Evolutionary conservation across 2,113 vertebrate genomes (phyloP), one percentile per base, ranked within the genome.

Genomic region (Collichthys lucidus): DNA sequence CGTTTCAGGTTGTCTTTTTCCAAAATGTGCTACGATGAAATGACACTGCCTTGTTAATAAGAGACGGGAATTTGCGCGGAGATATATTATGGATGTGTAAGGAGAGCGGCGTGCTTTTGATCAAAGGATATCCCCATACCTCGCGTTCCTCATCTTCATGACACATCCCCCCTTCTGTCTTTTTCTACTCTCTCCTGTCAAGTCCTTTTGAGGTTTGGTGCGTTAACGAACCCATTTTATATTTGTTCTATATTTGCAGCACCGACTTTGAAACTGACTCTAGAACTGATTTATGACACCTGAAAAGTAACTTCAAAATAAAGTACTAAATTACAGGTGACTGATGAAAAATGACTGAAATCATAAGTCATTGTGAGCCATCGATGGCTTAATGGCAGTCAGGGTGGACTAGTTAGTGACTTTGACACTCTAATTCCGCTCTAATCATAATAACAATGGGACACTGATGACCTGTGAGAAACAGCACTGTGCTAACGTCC

Each of bases 71-170:
- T 80, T 79, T 70, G 80, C 68, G 77, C 81, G 35, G 79, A 86
- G 79, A 90, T 87, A 80, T 91, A 91, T 92, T 88, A 91, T 90
- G 83, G 89, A 90, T 91, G 85, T 82, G 77, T 77, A 79, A 88
- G 83, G 83, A 92, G 85, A 92, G 89, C 82, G 81, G 62, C 79
- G 74, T 67, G 86, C 82, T 77, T 87, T 74, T 89, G 90, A 95
- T 95, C 93, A 94, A 93, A 94, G 92, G 69, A 69, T 69, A 49
- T 77, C 74, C 78, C 76, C 61, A 40, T 79, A 75, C 61, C 70
- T 63, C 70, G 20, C 65, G 40, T 79, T 78, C 77, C 77, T 79
- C 79, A 55, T 83, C 82, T 83, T 79, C 74, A 35, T 79, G 87
- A 82, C 84, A 86, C 85, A 47, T 71, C 49, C 16, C n/a, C 50